These are phyloP conservation scores for Parotocinclus haroldoi DNA, from an alignment of 2,797 vertebrate species.

Conservation along the genomic window DNA sequence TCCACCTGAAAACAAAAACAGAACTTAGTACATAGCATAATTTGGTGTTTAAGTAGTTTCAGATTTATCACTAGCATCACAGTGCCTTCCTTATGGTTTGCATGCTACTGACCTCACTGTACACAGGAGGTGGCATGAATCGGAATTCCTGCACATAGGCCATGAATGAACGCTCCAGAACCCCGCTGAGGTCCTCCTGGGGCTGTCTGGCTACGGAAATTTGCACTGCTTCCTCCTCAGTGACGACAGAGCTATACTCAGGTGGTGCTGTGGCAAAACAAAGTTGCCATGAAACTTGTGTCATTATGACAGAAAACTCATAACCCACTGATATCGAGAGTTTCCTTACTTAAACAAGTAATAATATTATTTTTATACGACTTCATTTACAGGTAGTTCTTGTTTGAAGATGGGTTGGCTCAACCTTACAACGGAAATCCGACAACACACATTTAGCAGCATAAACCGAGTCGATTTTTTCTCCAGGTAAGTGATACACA, in stretches of 20 bases:
- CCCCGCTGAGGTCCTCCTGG: constrained; percentile 66
- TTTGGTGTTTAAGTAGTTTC: not conserved
- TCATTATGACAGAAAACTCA: no score
- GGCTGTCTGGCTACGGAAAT: constrained; percentile 50
- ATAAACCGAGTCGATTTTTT: no score
- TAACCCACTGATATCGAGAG: no score
- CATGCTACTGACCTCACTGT: constrained; percentile 80
- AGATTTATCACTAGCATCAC: not conserved
- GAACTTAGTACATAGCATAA: not conserved
- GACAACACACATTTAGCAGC: no score
- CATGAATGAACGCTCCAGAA: constrained; percentile 79
- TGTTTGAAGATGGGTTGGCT: no score
- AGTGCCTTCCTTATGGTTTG: not conserved
- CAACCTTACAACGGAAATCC: no score
- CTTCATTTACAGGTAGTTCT: no score
- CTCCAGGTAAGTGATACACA: no score
- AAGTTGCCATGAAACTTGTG: not conserved
- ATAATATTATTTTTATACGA: no score
- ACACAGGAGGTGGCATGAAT: constrained; percentile 87
- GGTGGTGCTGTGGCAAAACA: constrained; percentile 79
- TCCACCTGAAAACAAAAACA: constrained; percentile 73
- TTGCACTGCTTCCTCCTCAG: constrained; percentile 67
- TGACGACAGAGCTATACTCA: constrained; percentile 84
- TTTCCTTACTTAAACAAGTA: no score
- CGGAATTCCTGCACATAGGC: constrained; percentile 93